Evolutionary conservation across 2,888 invertebrate species (phyloP), one percentile per base, ranked within the genome.

Genomic region (Acronicta alni): DNA sequence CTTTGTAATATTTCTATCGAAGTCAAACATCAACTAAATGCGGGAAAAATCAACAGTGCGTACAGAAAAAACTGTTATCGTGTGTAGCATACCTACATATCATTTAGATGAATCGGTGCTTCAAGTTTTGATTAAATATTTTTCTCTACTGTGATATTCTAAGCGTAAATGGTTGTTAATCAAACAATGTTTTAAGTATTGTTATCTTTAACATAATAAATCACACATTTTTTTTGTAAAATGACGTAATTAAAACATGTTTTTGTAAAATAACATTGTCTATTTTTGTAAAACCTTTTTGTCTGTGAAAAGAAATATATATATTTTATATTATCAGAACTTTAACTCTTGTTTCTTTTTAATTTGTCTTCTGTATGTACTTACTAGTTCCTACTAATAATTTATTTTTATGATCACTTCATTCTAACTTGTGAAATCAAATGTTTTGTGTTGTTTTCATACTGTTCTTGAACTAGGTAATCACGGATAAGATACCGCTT

Each of bases 231-330:
- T n/a, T 43, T 64, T 57, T 53, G 51, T 67, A 65, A 72, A 67
- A 57, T 59, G 68, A 54, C 63, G 59, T 56, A 67, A 80, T 80
- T 83, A 82, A 83, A 83, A 65, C 48, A 64, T 77, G 72, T 63
- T 81, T 79, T 65, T 79, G 63, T 81, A 75, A 75, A 75, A 66
- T 16, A 71, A 44, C 38, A 62, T 30, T 75, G 80, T 81, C 81
- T 89, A 88, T 88, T 89, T 89, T 89, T 88, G 84, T 88, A 84
- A 79, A 35, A 73, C 75, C 79, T 81, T 84, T 85, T 61, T 75
- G 43, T 67, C 56, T 79, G 53, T 63, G 56, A 67, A 78, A 84
- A n/a, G 32, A 14, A 32, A 32, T 12, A 85, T 85, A 86, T 82
- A 86, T 72, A 70, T 78, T 77, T 81, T 78, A 72, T 67, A 69